Evolutionary conservation across 2,797 vertebrate species (phyloP), one percentile per base, ranked within the genome.

Genomic region (Pyrrhura leucotis): DNA sequence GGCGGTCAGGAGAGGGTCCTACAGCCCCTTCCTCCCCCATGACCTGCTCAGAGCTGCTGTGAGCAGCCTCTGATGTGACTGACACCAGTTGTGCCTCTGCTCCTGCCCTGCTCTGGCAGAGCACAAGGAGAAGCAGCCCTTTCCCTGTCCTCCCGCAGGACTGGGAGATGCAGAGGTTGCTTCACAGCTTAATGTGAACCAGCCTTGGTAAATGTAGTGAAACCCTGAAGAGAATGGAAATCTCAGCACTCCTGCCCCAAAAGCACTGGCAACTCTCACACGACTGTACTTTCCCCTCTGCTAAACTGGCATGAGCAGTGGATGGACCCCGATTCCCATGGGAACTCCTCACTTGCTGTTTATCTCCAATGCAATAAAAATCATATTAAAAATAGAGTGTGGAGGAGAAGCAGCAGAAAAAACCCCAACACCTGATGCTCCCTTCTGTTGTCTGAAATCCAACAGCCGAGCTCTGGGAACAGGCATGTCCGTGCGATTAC

Each of bases 291-390:
- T 90, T 45, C 67, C 85, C 56, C 42, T 85, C 58, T 28, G 73
- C 71, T 51, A 47, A 82, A 59, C 42, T 44, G 67, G 47, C 15
- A 2, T 23, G 59, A 89, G 19, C 1, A 0, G 86, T 85, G 86
- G 63, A 53, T 23, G 40, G 81, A 54, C 51, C 40, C 73, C 12
- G 62, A 82, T 95, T 95, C 94, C 90, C 95, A 95, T 93, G 96
- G 90, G 95, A 97, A 97, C 81, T 39, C 21, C 3, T 83, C 69
- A 28, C 50, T 90, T 67, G 47, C 67, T 96, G 65, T 89, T 96
- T 95, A 93, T 95, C 94, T 95, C 45, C 74, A 94, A 23, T 9
- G 80, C 80, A 95, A 95, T 96, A 96, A 96, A 97, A 96, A 50
- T 71, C 11, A 82, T 77, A 92, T 96, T 79, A 48, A 95, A 96